phyloP scores from a whole-genome alignment of 2,113 vertebrate genomes.

The Ursus arctos region DNA sequence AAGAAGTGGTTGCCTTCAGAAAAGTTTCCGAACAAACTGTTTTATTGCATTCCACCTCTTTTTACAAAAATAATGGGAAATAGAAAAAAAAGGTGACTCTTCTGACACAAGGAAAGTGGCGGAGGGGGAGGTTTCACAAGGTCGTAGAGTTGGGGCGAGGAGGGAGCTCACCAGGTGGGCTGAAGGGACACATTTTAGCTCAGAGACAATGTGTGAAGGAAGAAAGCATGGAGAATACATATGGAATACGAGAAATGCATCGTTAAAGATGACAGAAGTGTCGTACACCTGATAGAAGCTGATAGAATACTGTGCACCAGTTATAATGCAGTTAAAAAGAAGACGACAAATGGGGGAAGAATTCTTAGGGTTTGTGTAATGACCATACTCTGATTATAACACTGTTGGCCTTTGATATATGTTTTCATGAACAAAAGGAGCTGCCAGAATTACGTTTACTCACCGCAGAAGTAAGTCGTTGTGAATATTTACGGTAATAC shows the following conservation, averaged over 20 bases:
- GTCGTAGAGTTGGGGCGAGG: neutral
- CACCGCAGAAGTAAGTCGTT: neutral
- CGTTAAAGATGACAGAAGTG: neutral
- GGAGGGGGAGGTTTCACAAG: neutral
- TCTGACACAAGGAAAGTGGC: neutral
- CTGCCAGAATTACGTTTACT: neutral
- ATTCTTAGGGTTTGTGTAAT: neutral
- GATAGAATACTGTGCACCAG: neutral
- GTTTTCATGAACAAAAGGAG: neutral
- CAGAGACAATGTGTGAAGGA: neutral
- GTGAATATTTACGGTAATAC: neutral
- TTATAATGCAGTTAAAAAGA: neutral
- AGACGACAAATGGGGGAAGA: neutral
- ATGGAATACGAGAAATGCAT: neutral
- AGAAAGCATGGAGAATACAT: neutral
- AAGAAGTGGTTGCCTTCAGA: neutral
- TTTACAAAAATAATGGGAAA: slow-evolving; percentile 37
- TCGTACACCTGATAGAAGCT: neutral
- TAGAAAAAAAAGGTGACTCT: neutral
- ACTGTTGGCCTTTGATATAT: neutral
- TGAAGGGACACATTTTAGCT: neutral
- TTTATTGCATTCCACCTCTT: neutral
- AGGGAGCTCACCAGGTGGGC: neutral
- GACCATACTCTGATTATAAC: neutral
- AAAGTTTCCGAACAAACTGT: neutral